Base-by-base conservation (phyloP, 2,797 vertebrate species). In the Acomys russatus region DNA sequence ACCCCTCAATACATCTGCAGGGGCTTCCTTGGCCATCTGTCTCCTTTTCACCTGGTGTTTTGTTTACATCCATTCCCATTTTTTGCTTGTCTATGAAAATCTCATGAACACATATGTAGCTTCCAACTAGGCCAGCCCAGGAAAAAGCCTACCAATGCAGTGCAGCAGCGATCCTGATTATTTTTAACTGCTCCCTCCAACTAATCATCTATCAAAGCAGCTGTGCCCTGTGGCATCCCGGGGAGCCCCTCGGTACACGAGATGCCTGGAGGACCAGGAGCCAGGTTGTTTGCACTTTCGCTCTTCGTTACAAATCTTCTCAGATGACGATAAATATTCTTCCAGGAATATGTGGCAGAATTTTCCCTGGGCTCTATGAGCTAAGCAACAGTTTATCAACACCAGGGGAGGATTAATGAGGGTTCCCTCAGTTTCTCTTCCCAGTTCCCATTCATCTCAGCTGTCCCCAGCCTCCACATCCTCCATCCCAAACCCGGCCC, bases 141-240 rank as follows among this genome's bases (percentile, higher is more conserved):
- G 74, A 94, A 86, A 96, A 88, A 1, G 30, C n/a, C 7, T 49
- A 94, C 20, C 79, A 92, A 90, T 35, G 33, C n/a, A 88, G 95
- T 15, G 12, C 22, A 86, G 68, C 49, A 80, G 76, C 11, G 9
- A 97, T 88, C 51, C 35, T 64, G 86, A 59, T 79, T 96, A 90
- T 95, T 96, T 97, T 97, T 88, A 97, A 95, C 84, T 38, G 83
- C 44, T 94, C 44, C 30, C 49, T 92, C 96, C 87, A 91, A 91
- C 85, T 96, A 96, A 97, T 85, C 84, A n/a, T 96, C 85, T 91
- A 80, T 96, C 96, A 94, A 96, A 97, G 96, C 86, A 97, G 96
- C 93, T 79, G 71, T 74, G 87, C 87, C 94, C 88, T 92, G 61
- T 94, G 88, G 94, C 91, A 91, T n/a, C 66, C 77, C 17, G 38